Evolutionary conservation across 2,888 invertebrate genomes (phyloP).

Genomic region (Aplocera efformata): DNA sequence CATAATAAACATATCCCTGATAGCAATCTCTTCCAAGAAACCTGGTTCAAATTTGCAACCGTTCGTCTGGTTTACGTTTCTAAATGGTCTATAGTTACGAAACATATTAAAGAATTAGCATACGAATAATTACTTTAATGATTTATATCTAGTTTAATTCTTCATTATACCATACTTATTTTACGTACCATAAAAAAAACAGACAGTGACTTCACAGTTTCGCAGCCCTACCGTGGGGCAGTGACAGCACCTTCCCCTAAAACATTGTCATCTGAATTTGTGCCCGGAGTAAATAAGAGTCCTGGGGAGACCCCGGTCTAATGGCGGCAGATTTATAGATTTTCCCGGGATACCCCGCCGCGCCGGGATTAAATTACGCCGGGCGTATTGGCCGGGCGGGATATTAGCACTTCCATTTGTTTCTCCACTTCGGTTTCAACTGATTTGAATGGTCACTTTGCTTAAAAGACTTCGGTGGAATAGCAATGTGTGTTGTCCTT

Average conservation of each 20-base stretch:
- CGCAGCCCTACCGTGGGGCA: constrained; percentile 65
- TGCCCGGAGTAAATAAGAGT: constrained; percentile 80
- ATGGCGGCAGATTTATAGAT: constrained; percentile 81
- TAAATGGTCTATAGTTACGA: too few species aligned
- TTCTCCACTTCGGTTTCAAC: constrained; percentile 58
- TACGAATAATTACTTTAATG: too few species aligned
- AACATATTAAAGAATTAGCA: too few species aligned
- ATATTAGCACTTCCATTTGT: constrained; percentile 77
- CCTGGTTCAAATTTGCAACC: too few species aligned
- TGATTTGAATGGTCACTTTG: constrained; percentile 60
- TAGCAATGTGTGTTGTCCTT: constrained; percentile 10
- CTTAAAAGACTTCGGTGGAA: constrained; percentile 35
- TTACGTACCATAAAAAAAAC: too few species aligned
- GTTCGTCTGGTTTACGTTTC: too few species aligned
- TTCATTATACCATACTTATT: too few species aligned
- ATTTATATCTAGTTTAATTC: too few species aligned
- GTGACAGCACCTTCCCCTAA: constrained; percentile 77
- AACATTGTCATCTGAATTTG: constrained; percentile 81
- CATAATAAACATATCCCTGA: too few species aligned
- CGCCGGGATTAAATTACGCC: constrained; percentile 76
- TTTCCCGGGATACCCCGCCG: constrained; percentile 75
- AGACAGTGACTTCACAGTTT: too few species aligned
- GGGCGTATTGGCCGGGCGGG: constrained; percentile 73
- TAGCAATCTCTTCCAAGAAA: too few species aligned
- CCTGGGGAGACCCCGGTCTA: constrained; percentile 71